Percentiles rank a stretch among this genome's conserved stretches.
Evolutionary conservation across 2,797 vertebrate species (phyloP).

Genomic region (Kryptopterus vitreolus): DNA sequence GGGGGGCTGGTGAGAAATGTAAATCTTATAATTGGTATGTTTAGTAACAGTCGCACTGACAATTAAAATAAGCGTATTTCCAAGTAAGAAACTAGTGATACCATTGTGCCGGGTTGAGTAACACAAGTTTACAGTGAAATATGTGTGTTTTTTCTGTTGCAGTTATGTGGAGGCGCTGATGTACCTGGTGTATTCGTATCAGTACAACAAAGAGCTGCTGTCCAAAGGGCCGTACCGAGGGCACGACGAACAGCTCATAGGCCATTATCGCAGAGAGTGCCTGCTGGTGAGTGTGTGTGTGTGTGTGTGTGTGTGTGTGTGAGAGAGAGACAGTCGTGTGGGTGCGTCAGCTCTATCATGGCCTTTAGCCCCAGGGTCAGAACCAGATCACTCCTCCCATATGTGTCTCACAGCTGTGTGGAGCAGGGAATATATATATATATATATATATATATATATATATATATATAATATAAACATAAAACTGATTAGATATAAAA

Average conservation of each 20-base stretch:
- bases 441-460: too few relatives aligned
- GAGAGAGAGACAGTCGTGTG: conserved; percentile 72
- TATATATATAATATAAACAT: too few relatives aligned
- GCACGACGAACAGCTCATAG: conserved; percentile 86
- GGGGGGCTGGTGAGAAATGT: conserved; percentile 17
- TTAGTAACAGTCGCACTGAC: conserved; percentile 2
- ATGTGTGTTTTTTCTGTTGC: conserved; percentile 58
- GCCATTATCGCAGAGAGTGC: conserved; percentile 91
- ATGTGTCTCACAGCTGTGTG: neutral
- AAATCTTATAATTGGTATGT: conserved; percentile 26
- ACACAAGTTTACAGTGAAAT: neutral
- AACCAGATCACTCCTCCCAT: conserved; percentile 23
- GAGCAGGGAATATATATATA: too few relatives aligned
- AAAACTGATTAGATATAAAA: neutral
- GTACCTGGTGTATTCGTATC: conserved; percentile 93
- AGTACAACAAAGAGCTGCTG: conserved; percentile 95
- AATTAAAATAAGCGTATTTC: neutral
- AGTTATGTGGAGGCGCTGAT: conserved; percentile 93
- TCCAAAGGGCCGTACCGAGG: conserved; percentile 89
- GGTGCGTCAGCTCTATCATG: conserved; percentile 62
- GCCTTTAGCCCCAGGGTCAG: conserved; percentile 1
- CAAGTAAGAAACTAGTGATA: neutral
- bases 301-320: conserved; percentile 74
- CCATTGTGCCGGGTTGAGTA: neutral
- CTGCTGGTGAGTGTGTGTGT: conserved; percentile 85